Evolutionary conservation across 2,113 vertebrate genomes (phyloP), one percentile per base, ranked within the genome.

Genomic region (Saccopteryx bilineata): DNA sequence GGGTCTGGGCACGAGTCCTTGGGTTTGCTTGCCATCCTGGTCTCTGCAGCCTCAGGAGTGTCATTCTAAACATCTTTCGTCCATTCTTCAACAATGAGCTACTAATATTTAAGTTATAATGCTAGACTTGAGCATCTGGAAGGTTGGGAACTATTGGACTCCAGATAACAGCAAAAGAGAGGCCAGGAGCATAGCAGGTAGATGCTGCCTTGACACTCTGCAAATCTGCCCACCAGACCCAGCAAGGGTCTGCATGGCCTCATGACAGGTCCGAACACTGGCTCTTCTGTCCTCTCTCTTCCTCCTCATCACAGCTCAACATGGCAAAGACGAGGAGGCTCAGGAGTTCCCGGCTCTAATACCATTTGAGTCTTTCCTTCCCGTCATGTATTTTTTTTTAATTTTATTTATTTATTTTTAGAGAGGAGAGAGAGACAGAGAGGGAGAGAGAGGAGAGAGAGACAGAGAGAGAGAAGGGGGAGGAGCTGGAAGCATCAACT

Each of bases 31-130:
- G 28, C 33, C 9, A 14, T 80, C 24, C 48, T 13, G 1, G 14
- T 65, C 33, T n/a, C 54, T 90, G 54, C 54, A 89, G 14, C 76
- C 87, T 7, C 0, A 14, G 58, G 28, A 65, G 83, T 90, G 52
- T 58, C 83, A 65, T 48, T 97, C 94, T 80, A 94, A 52, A 58
- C 14, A 86, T 28, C 74, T 0, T 4, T 63, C 26, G 61, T 91
- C 72, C 63, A 72, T 82, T 90, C 52, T 72, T 76, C 86, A 93
- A 0, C 31, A 21, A 72, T 33, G 86, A 97, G 86, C 69, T 97
- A 75, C 24, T 24, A 71, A 74, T 91, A 87, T 93, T 3, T 84
- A 91, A 93, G 72, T 82, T 95, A 28, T 1, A 87, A 5, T n/a
- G 21, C 56, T 68, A 2, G 50, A 92, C 60, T 89, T 17, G 87